Base-by-base conservation (phyloP, 2,113 vertebrate species). In the Oreochromis niloticus region DNA sequence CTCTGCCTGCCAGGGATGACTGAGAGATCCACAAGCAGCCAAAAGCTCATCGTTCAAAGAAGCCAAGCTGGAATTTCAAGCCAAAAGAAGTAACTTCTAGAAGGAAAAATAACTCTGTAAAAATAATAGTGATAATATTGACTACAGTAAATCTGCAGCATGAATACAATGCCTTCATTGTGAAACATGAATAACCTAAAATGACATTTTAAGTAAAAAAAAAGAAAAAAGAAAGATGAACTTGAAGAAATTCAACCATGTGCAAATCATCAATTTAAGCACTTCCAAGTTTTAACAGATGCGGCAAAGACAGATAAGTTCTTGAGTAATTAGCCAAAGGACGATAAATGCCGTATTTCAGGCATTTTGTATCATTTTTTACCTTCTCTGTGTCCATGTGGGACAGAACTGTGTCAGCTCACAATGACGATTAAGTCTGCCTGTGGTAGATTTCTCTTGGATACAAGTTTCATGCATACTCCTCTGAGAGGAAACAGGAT, bases 1-100 rank as follows among this genome's bases (percentile, higher is more conserved):
- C 73, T 59, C 81, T 82, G 90, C 75, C 84, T 93, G 91, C 89
- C 88, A 90, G 88, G 79, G 81, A 94, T 54, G 87, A 88, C 80
- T 78, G 71, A 83, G 88, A 85, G 84, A 95, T 88, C 81, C 87
- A 83, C 3, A 59, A 90, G 87, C 88, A 88, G 89, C 89, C 85
- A 92, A 91, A 71, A 71, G 48, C 79, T 88, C 89, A 88, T 95
- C 55, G 83, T 85, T 91, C 90, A 85, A 85, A 82, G 80, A 59
- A 85, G 86, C 89, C 87, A 79, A 87, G 87, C 80, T 90, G 87
- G 86, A 87, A 92, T 52, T 85, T 13, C 11, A 13, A 84, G 88
- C 85, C 80, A 91, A 87, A 85, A 79, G 36, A 91, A 83, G 57
- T 0, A 88, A 87, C 87, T 92, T 87, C 43, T n/a, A 30, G 24